Evolutionary conservation across 2,113 vertebrate genomes (phyloP).

Genomic region (Anguilla japonica): DNA sequence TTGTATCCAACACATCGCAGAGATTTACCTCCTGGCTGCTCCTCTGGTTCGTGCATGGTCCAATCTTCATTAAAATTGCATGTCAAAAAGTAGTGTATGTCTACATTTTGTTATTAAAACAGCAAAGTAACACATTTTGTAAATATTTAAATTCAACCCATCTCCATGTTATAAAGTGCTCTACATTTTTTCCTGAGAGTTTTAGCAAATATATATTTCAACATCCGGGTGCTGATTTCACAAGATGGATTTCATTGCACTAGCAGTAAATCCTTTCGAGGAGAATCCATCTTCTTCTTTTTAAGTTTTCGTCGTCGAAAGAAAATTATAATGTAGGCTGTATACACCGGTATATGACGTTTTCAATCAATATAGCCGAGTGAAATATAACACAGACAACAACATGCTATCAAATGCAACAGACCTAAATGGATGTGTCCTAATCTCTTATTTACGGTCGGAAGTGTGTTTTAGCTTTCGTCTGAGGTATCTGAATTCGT

Average conservation of each 20-base stretch:
- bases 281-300: slow-evolving; percentile 14
- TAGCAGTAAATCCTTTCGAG: neutral
- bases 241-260: slow-evolving; percentile 34
- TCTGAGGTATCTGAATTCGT: neutral
- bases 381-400: neutral
- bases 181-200: slow-evolving; percentile 54
- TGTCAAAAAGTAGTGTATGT: neutral
- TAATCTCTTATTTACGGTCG: slow-evolving; percentile 11
- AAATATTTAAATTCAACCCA: slow-evolving; percentile 9
- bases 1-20: slow-evolving; percentile 49
- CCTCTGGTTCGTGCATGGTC: slow-evolving; percentile 35
- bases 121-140: neutral
- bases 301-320: slow-evolving; percentile 11
- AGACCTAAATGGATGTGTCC: neutral
- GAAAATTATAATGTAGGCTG: slow-evolving; percentile 1
- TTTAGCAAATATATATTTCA: slow-evolving; percentile 58
- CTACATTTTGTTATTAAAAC: slow-evolving; percentile 2
- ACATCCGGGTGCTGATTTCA: slow-evolving; percentile 70
- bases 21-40: slow-evolving; percentile 44
- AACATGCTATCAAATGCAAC: neutral
- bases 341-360: neutral
- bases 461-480: neutral
- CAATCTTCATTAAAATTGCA: slow-evolving; percentile 29
- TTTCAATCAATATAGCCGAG: neutral
- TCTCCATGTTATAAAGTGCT: slow-evolving; percentile 48